Conservation (phyloP, 1,140 invertebrate genomes). For the Tetranychus urticae region DNA sequence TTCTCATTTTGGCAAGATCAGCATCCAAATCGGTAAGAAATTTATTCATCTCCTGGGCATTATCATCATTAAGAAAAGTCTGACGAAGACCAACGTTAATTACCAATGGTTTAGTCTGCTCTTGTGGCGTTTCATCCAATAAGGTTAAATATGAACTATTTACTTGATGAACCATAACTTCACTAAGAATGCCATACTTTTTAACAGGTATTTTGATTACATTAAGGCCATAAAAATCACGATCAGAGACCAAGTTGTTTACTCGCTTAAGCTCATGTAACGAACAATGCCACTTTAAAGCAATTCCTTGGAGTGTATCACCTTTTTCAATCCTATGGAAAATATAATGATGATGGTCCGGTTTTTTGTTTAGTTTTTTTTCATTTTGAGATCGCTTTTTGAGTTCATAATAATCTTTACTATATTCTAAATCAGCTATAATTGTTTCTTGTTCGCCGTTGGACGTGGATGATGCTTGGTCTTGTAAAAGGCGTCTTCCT, state of each 20-base stretch:
- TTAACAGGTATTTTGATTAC: conserved; percentile 12
- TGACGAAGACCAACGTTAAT: conserved; percentile 11
- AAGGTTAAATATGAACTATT: neutral
- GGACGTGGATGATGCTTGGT: no score
- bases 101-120: neutral
- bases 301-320: conserved; percentile 72
- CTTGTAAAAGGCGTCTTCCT: no score
- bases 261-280: conserved; percentile 24
- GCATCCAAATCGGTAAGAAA: conserved; percentile 11
- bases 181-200: conserved; percentile 11
- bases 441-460: no score
- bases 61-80: conserved; percentile 4
- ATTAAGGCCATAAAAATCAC: conserved; percentile 10
- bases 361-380: no score
- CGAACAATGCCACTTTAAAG: conserved; percentile 69
- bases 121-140: neutral
- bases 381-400: no score
- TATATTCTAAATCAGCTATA: no score
- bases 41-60: conserved; percentile 6
- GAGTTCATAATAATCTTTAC: no score
- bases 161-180: conserved; percentile 3
- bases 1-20: conserved; percentile 12
- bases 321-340: neutral
- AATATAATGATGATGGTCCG: no score
- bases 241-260: conserved; percentile 12